Base-by-base conservation (phyloP, 2,888 invertebrate species). In the Megastigmus dorsalis region DNA sequence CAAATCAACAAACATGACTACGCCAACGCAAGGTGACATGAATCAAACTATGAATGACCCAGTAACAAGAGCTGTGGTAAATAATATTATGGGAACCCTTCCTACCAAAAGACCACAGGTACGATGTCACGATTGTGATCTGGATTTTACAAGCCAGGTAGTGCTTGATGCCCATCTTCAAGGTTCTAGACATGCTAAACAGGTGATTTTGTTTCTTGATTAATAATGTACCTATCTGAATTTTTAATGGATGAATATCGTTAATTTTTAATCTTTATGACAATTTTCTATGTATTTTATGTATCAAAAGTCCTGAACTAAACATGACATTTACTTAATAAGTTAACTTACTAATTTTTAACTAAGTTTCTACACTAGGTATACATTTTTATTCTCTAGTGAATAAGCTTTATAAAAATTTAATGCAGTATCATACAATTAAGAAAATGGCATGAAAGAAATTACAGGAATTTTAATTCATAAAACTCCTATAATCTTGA, bases 91-190 rank as follows among this genome's bases (percentile, higher is more conserved):
- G 84, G 89, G 89, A n/a, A 88, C 88, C 79, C 82, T 89, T 52
- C 88, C 89, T 0, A 88, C 88, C 3, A 89, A 88, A 77, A 88
- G 88, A 75, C 86, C 86, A 54, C 83, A 84, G 13, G 88, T 89
- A 55, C 82, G 85, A 13, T 90, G 90, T 79, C 84, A 88, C 30
- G 86, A 89, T 65, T 90, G 90, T 80, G 86, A 88, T 69, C 82
- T 90, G 43, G 87, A 88, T 30, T 89, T 89, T 77, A 89, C 88
- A 20, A 89, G 89, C 43, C 88, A 89, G 79, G 83, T 87, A 41
- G 89, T 89, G n/a, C 82, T 89, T 74, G 88, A 89, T 74, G 88
- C 89, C 67, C 90, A 90, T 81, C 82, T 89, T 50, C 86, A 86
- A 80, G 88, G 88, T 57, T 83, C 87, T 69, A 81, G 87, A 20